These are phyloP conservation scores for Neodiprion lecontei DNA, from an alignment of 1,140 invertebrate species.

Conservation along the genomic window DNA sequence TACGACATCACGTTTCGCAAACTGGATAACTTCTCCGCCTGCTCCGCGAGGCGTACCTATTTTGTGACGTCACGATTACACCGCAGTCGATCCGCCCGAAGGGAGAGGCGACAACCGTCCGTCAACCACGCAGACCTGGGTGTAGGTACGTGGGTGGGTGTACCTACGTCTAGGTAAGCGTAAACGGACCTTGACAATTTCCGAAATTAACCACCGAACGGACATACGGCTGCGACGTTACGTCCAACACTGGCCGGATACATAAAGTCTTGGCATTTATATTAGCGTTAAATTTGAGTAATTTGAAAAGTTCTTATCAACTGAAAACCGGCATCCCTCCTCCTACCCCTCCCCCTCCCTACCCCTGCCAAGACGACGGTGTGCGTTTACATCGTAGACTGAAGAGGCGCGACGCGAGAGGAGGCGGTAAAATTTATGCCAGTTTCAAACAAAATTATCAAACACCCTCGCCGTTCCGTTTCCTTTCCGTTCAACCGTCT, in stretches of 20 bases:
- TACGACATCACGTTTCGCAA: too few relatives aligned
- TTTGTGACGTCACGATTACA: too few relatives aligned
- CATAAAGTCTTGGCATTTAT: not conserved
- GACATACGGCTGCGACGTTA: not conserved
- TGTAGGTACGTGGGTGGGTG: too few relatives aligned
- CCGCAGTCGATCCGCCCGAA: too few relatives aligned
- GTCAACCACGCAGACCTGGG: too few relatives aligned
- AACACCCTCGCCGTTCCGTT: slow-evolving; percentile 2
- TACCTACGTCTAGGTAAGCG: too few relatives aligned
- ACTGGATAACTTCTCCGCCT: too few relatives aligned
- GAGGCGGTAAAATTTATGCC: not conserved
- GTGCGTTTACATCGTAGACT: not conserved
- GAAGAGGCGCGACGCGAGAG: not conserved
- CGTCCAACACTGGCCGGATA: not conserved
- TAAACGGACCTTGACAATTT: not conserved
- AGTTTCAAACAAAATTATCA: slow-evolving; percentile 8
- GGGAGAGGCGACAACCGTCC: too few relatives aligned
- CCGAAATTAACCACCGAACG: not conserved
- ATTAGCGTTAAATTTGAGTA: slow-evolving; percentile 5
- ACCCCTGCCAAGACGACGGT: too few relatives aligned
- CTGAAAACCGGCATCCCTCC: not conserved
- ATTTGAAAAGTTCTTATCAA: slow-evolving; percentile 3
- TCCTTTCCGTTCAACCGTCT: not conserved
- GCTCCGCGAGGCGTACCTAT: too few relatives aligned
- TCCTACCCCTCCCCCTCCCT: too few relatives aligned